Conservation (phyloP, 2,888 invertebrate species). For the Leptinotarsa juncta region DNA sequence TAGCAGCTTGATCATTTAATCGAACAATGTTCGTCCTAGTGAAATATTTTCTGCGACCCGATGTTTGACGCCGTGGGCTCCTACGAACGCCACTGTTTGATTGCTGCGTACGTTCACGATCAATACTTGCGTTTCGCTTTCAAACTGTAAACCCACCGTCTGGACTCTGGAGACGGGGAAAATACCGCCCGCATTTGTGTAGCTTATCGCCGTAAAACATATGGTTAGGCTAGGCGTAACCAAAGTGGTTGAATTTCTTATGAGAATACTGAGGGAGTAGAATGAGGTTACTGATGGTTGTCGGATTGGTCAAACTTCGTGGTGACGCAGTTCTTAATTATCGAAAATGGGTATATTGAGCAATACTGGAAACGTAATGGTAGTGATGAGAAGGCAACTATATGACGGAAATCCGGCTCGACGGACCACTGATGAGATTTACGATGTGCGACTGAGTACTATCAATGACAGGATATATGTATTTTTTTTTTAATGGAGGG, state of each 20-base stretch:
- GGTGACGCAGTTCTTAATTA: too few relatives aligned
- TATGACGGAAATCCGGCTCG: not conserved
- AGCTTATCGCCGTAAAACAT: constrained; percentile 15
- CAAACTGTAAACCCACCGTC: constrained; percentile 18
- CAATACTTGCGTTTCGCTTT: constrained; percentile 40
- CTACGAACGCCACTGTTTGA: constrained; percentile 39
- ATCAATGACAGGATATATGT: too few relatives aligned
- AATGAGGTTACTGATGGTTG: not conserved
- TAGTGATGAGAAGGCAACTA: not conserved
- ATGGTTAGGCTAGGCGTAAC: constrained; percentile 11
- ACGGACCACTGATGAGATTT: not conserved
- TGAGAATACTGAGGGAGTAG: not conserved
- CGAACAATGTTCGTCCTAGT: too few relatives aligned
- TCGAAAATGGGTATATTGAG: too few relatives aligned
- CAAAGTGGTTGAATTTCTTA: not conserved
- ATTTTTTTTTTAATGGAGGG: too few relatives aligned
- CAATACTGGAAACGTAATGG: too few relatives aligned
- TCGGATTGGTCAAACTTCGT: not conserved
- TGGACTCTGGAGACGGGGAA: constrained; percentile 9
- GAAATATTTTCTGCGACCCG: too few relatives aligned
- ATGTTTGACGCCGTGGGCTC: not conserved
- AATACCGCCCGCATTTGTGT: constrained; percentile 6
- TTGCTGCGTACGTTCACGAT: constrained; percentile 42
- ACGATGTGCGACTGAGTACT: too few relatives aligned
- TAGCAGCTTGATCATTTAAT: too few relatives aligned